Percentiles rank a stretch among this genome's conserved stretches.
phyloP scores from a whole-genome alignment of 2,113 vertebrate species.

The Nothoprocta pentlandii region DNA sequence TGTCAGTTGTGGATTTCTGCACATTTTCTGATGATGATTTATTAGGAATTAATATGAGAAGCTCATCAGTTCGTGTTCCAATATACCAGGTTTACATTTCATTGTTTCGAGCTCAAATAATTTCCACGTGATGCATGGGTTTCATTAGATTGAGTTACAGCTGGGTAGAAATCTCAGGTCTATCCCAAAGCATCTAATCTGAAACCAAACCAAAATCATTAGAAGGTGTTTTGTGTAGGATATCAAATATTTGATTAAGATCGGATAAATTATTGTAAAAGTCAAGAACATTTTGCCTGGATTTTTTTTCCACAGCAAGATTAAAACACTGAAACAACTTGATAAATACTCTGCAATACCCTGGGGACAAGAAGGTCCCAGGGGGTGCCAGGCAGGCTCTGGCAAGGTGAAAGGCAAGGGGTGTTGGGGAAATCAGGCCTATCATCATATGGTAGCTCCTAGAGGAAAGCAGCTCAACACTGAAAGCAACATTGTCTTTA shows the following conservation, averaged over 20 bases:
- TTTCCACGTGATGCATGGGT: neutral
- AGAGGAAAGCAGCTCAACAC: neutral
- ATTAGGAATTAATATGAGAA: neutral
- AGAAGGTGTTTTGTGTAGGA: neutral
- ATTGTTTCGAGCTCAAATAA: neutral
- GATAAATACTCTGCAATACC: neutral
- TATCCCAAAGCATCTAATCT: neutral
- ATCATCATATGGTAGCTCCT: accelerated
- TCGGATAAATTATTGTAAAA: neutral
- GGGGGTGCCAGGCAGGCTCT: neutral
- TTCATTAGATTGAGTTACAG: neutral
- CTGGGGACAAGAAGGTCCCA: neutral
- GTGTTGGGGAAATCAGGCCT: neutral
- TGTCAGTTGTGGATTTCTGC: neutral
- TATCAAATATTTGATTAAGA: neutral
- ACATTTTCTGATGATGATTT: neutral
- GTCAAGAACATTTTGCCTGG: neutral
- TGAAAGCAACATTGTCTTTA: neutral
- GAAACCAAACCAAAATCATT: neutral
- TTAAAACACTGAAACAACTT: neutral
- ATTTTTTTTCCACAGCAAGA: neutral
- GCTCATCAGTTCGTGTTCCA: neutral
- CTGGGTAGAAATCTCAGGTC: neutral
- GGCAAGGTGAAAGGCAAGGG: neutral
- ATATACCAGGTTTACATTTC: neutral